Evolutionary conservation across 2,797 vertebrate species (phyloP).

Genomic region (Chrosomus eos): DNA sequence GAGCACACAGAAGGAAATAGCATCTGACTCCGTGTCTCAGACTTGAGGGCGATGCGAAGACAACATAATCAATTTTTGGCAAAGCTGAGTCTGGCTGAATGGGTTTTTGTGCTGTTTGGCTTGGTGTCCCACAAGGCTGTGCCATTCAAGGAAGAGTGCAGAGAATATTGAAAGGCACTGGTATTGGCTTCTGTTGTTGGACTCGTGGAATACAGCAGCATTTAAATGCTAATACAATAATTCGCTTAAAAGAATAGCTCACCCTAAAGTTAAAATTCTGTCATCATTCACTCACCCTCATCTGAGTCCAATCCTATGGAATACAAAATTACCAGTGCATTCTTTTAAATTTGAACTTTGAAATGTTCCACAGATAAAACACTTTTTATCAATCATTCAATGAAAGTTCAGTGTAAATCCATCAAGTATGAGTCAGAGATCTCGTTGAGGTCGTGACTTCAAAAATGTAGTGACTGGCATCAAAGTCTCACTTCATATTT

Average conservation of each 20-base stretch:
- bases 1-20: not conserved
- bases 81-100: constrained; percentile 8
- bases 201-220: not conserved
- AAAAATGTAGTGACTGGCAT: not conserved
- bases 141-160: constrained; percentile 29
- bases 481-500: not conserved
- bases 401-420: not conserved
- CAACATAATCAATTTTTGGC: constrained; percentile 46
- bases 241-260: constrained; percentile 20
- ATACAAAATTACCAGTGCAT: not conserved
- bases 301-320: not conserved
- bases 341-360: not conserved
- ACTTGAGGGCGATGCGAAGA: not conserved
- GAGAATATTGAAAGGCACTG: constrained; percentile 34
- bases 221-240: constrained; percentile 5
- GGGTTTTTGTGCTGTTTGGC: constrained; percentile 38
- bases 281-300: not conserved
- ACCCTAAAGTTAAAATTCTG: not conserved
- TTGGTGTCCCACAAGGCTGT: constrained; percentile 18
- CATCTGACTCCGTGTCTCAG: not conserved
- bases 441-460: not conserved
- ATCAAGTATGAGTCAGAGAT: not conserved
- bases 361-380: not conserved
- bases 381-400: not conserved
- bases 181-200: constrained; percentile 8